phyloP scores from a whole-genome alignment of 2,113 vertebrate genomes.

The Mastomys coucha region DNA sequence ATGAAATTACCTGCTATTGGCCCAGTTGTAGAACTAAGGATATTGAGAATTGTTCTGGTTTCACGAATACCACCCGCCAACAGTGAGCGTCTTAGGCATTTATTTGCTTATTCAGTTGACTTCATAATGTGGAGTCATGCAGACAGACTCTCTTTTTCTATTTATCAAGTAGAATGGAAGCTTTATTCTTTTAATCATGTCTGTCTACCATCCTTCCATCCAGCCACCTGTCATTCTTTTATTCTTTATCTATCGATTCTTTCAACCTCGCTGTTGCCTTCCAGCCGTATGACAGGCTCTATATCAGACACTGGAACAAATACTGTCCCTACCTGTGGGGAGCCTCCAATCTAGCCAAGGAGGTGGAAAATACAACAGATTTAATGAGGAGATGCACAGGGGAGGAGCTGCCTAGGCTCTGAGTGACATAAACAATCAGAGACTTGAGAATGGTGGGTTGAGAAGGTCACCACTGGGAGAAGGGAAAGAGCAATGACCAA shows the following conservation, averaged over 20 bases:
- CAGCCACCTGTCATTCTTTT: neutral
- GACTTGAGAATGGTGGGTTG: neutral
- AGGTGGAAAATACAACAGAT: neutral
- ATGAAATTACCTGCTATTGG: neutral
- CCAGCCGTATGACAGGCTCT: neutral
- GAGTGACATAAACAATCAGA: neutral
- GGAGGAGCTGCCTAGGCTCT: neutral
- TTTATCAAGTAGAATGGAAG: neutral
- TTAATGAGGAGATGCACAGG: neutral
- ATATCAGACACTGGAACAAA: neutral
- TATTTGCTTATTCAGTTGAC: neutral
- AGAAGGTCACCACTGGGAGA: neutral
- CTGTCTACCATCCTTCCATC: neutral
- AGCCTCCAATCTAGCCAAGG: neutral
- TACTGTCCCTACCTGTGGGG: neutral
- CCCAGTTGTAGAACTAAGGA: neutral
- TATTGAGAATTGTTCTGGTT: neutral
- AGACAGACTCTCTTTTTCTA: conserved; percentile 28
- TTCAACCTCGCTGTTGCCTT: neutral
- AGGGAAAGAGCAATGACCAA: neutral
- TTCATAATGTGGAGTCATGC: neutral
- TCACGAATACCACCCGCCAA: neutral
- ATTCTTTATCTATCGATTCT: neutral
- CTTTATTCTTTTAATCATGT: conserved; percentile 17
- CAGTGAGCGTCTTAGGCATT: neutral